Percentiles rank a stretch among this genome's conserved stretches.
These are phyloP conservation scores for Crotalus tigris DNA, from an alignment of 2,113 vertebrate species.

Conservation along the genomic window DNA sequence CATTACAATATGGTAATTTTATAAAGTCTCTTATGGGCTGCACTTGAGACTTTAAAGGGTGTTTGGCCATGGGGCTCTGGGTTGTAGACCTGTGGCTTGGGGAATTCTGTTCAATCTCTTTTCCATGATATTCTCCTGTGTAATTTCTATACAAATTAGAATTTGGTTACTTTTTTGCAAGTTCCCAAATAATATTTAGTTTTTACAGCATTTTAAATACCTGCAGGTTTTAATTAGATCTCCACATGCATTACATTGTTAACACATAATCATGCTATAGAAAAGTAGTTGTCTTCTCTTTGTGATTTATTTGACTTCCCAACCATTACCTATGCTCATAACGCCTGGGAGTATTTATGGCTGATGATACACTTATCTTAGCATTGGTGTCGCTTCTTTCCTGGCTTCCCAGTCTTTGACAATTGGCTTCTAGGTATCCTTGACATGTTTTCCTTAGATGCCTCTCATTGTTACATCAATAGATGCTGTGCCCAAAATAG, in stretches of 20 bases:
- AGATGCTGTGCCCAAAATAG: too few relatives aligned
- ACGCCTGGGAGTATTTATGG: constrained; percentile 12
- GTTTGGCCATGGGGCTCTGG: not conserved
- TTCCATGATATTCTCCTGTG: not conserved
- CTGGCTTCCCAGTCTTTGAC: not conserved
- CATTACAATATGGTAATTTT: not conserved
- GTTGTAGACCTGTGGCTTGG: not conserved
- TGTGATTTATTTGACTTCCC: constrained; percentile 4
- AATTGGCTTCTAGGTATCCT: not conserved
- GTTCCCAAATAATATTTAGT: not conserved
- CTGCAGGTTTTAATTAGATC: not conserved
- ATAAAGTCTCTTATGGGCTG: not conserved
- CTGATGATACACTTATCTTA: not conserved
- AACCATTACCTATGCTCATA: not conserved
- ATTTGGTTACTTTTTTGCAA: not conserved
- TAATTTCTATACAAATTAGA: not conserved
- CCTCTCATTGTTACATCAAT: too few relatives aligned
- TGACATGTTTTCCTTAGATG: too few relatives aligned
- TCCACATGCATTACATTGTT: not conserved
- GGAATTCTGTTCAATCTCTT: not conserved
- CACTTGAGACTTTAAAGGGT: not conserved
- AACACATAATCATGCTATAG: not conserved
- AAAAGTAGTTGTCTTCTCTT: not conserved
- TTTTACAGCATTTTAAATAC: not conserved
- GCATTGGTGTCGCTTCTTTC: not conserved